Evolutionary conservation across 2,113 vertebrate genomes (phyloP), one percentile per base, ranked within the genome.

Genomic region (Phrynosoma platyrhinos): DNA sequence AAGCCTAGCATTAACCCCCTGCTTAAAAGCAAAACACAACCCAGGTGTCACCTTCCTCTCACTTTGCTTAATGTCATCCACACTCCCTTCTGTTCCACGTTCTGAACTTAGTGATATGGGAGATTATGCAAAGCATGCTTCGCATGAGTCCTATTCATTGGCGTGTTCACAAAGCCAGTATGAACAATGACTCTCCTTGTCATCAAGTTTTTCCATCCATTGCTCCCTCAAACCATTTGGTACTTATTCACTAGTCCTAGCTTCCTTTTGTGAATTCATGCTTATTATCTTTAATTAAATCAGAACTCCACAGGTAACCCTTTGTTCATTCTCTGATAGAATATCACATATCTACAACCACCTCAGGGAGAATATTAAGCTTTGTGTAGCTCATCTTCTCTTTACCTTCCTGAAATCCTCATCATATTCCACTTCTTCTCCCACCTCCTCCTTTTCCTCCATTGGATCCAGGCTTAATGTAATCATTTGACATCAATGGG

Each of bases 211-310:
- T 82, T 66, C 80, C 1, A 0, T n/a, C 84, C 79, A 20, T 81
- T 74, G 55, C 74, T 89, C 64, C 87, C 85, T 91, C 82, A 58
- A 92, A 92, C 40, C 55, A 72, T 75, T 84, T 81, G 66, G 55
- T 62, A 62, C 52, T 7, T 1, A 62, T 66, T 18, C 76, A 10
- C 85, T 86, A 23, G 84, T 9, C 47, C 88, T 84, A 25, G 84
- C n/a, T 25, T 76, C 10, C 27, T 71, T 86, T 42, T 75, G 79
- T 58, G 40, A 91, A 90, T 86, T n/a, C 64, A 30, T 69, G 83
- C 64, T 83, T 84, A 91, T 82, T 93, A 92, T 93, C 85, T 88
- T 94, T 95, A 96, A 96, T 96, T 95, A 95, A 96, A 95, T 96
- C 92, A 0, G 85, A 77, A 4, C 90, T 94, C 93, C 78, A 83